phyloP scores from a whole-genome alignment of 2,113 vertebrate genomes.

The Buteo buteo region DNA sequence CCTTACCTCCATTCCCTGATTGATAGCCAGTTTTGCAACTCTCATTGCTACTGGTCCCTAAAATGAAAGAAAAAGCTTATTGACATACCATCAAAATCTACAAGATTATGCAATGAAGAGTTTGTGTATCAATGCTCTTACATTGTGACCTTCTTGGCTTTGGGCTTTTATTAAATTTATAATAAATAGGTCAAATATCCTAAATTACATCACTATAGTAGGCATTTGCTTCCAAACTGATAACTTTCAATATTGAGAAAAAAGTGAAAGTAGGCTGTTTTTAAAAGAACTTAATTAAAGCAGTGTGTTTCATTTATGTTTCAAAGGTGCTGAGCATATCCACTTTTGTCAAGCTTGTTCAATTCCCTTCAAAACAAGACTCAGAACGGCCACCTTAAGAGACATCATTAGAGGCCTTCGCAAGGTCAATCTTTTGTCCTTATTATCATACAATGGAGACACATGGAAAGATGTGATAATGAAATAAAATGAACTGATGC shows the following conservation, averaged over 20 bases:
- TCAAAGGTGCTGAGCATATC: background rate
- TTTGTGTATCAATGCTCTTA: background rate
- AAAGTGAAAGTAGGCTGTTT: background rate
- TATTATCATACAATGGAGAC: background rate
- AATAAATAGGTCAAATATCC: background rate
- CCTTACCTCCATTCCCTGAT: slow-evolving; percentile 95
- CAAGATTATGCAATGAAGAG: background rate
- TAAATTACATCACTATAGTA: background rate
- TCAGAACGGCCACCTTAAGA: background rate
- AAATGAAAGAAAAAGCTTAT: slow-evolving; percentile 12
- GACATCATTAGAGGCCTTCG: background rate
- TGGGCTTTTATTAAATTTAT: background rate
- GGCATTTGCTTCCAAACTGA: background rate
- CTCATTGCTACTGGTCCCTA: slow-evolving; percentile 96
- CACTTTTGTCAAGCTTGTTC: background rate
- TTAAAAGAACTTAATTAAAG: background rate
- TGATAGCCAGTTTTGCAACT: slow-evolving; percentile 96
- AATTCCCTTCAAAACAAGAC: background rate
- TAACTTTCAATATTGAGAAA: background rate
- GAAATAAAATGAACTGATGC: background rate
- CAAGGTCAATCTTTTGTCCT: background rate
- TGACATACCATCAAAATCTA: background rate
- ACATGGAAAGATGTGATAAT: background rate
- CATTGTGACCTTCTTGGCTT: background rate
- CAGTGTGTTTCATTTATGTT: background rate